Evolutionary conservation across 1,140 invertebrate genomes (phyloP), one percentile per base, ranked within the genome.

Genomic region (Caerostris extrusa): DNA sequence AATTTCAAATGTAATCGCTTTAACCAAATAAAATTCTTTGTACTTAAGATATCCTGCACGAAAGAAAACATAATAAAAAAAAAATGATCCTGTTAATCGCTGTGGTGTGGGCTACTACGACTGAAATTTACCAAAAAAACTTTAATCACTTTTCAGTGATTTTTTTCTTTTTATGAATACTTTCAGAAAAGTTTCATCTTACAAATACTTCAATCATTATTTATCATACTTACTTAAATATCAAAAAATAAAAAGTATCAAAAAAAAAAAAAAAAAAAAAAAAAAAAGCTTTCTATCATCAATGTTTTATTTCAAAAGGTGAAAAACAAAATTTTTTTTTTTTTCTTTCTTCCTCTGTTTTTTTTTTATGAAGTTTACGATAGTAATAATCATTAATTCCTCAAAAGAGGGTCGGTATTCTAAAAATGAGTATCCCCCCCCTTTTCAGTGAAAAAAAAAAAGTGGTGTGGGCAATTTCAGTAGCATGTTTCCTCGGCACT

Each of bases 361-460:
- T 64, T 91, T 93, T 64, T 58, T 87, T 71, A 87, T 93, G 67
- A 93, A 93, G 34, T 93, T 93, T 93, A 93, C 91, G 91, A 67
- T 87, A 57, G 91, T 93, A 93, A 93, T 93, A 93, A 93, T 87
- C 91, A 93, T 93, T 93, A 93, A 93, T 93, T 93, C 83, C 81
- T 93, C 82, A 93, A 91, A 91, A 86, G 83, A 90, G 57, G 53
- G 34, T 67, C 57, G 64, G 53, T 17, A 87, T 87, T 86, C 82
- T 85, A 93, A 93, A 93, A 93, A 93, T 93, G 83, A 93, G 91
- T 5, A n/a, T 57, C n/a, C 19, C 55, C 19, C 50, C 34, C 67
- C 19, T 58, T 53, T 60, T 77, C 67, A 64, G 64, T 4, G 57
- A 50, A 61, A 12, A 64, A 61, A 10, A 50, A 88, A 88, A 88